A percentile compares a stretch with the other conserved stretches of the same genome.
phyloP scores from a whole-genome alignment of 2,888 invertebrate species.

The Mechanitis mazaeus region DNA sequence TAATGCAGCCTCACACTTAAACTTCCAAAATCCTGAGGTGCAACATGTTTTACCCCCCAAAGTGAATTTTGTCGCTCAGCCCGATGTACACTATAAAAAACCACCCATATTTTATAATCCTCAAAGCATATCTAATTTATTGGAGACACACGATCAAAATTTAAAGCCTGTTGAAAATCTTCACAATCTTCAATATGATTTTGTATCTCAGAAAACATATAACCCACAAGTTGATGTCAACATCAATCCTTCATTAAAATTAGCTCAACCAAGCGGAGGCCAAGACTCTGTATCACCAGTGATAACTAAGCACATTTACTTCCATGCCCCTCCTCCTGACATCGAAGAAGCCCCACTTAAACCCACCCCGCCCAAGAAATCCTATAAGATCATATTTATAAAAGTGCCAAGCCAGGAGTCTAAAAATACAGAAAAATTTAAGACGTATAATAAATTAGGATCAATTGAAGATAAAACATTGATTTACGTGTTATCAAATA shows the following conservation, averaged over 20 bases:
- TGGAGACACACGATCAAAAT: background rate
- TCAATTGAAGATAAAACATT: conserved; percentile 82
- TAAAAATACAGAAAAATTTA: conserved; percentile 32
- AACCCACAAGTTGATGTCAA: too few species aligned
- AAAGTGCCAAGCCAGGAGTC: conserved; percentile 82
- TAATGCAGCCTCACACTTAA: conserved; percentile 4
- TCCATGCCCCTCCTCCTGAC: conserved; percentile 85
- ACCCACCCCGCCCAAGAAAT: conserved; percentile 75
- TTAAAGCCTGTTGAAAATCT: background rate
- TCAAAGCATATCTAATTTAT: background rate
- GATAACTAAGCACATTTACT: conserved; percentile 83
- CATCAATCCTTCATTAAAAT: too few species aligned
- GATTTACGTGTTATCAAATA: conserved; percentile 84
- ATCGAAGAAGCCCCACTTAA: conserved; percentile 74
- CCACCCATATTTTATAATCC: background rate
- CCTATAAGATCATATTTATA: conserved; percentile 86
- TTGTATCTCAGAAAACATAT: too few species aligned
- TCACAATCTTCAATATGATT: background rate
- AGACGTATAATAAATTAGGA: conserved; percentile 72
- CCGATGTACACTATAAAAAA: background rate
- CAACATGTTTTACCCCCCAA: conserved; percentile 5
- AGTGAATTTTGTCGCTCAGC: background rate
- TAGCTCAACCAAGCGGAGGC: background rate
- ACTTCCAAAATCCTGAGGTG: background rate
- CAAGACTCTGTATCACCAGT: conserved; percentile 45